phyloP scores from a whole-genome alignment of 2,113 vertebrate species.

The Bagarius yarrelli region DNA sequence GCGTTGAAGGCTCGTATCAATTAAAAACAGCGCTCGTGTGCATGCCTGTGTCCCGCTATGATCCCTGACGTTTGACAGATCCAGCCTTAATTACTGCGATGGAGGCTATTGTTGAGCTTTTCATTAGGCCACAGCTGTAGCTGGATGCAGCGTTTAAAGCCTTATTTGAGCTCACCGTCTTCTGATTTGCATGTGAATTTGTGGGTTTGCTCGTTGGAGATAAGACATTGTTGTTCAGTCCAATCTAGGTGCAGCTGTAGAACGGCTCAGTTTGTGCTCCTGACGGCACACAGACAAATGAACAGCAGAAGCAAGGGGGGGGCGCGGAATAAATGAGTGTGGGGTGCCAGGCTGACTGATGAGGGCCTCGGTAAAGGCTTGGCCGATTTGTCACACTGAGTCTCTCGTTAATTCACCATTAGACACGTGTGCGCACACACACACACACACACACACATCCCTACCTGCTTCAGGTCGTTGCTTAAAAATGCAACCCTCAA shows the following conservation, averaged over 20 bases:
- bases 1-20: background rate
- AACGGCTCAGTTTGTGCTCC: background rate
- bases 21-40: background rate
- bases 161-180: background rate
- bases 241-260: background rate
- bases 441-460: conserved; percentile 8
- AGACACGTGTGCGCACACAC: conserved; percentile 14
- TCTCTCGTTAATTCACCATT: conserved; percentile 42
- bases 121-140: background rate
- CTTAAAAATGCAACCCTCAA: conserved; percentile 34
- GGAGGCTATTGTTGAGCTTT: conserved; percentile 5
- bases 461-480: conserved; percentile 11
- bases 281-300: conserved; percentile 15
- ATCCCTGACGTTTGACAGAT: conserved; percentile 10
- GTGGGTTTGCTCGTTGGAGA: background rate
- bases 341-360: conserved; percentile 40
- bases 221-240: background rate
- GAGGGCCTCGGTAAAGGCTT: conserved; percentile 49
- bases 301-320: background rate
- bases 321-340: conserved; percentile 7
- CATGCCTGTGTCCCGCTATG: background rate
- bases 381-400: conserved; percentile 58
- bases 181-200: conserved; percentile 28
- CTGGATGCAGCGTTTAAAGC: background rate
- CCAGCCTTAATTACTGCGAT: conserved; percentile 28